These are phyloP conservation scores for Zalophus californianus DNA, from an alignment of 2,797 vertebrate species.

Conservation along the genomic window DNA sequence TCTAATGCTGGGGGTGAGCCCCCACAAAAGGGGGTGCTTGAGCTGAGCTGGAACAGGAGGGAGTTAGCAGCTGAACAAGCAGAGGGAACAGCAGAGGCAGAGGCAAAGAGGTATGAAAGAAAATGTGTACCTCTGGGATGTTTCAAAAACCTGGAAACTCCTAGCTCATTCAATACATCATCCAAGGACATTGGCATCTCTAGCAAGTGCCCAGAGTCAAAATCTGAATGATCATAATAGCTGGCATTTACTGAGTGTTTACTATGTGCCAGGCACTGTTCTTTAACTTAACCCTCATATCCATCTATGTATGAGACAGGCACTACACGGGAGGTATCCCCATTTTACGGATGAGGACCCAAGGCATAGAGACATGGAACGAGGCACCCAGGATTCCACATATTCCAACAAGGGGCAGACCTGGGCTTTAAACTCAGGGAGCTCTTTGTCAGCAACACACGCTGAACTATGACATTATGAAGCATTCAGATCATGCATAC, in stretches of 20 bases:
- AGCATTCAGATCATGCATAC: background rate
- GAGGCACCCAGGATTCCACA: background rate
- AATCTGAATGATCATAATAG: background rate
- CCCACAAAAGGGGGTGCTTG: background rate
- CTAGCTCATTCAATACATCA: background rate
- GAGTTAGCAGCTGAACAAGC: background rate
- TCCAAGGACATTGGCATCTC: background rate
- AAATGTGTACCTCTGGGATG: background rate
- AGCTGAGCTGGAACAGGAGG: background rate
- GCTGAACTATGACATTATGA: too few species aligned
- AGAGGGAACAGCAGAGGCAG: background rate
- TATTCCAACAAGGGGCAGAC: background rate
- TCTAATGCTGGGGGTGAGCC: accelerated
- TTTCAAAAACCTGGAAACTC: background rate
- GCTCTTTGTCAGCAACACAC: accelerated
- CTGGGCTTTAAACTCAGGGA: background rate
- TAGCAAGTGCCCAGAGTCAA: background rate
- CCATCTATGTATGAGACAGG: accelerated
- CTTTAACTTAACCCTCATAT: background rate
- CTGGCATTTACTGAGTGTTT: background rate
- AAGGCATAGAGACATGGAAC: background rate
- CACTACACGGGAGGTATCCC: too few species aligned
- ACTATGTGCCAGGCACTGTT: background rate
- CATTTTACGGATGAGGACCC: background rate
- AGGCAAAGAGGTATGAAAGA: background rate